Percentiles rank a stretch among this genome's conserved stretches.
These are phyloP conservation scores for Maccullochella peelii DNA, from an alignment of 2,113 vertebrate species.

Conservation along the genomic window DNA sequence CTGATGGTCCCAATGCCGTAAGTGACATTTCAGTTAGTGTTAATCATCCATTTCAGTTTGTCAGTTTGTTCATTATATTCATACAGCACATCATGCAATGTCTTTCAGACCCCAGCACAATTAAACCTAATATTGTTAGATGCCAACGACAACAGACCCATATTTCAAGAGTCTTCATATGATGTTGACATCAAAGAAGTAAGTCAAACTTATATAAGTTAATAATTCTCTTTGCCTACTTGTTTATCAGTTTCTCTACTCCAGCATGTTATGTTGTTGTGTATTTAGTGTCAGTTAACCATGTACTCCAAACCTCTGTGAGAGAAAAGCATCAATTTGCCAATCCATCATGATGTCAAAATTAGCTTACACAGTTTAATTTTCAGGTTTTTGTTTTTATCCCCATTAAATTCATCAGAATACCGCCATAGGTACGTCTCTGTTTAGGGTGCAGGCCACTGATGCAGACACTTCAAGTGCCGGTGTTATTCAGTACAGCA, in stretches of 20 bases:
- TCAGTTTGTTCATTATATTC: constrained; percentile 8
- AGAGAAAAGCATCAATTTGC: neutral
- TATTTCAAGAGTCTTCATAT: constrained; percentile 78
- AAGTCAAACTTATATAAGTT: constrained; percentile 47
- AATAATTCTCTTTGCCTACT: neutral
- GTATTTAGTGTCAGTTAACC: neutral
- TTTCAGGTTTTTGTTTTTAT: constrained; percentile 5
- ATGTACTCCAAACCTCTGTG: neutral
- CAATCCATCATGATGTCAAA: neutral
- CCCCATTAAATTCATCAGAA: constrained; percentile 59
- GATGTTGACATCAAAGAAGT: constrained; percentile 82
- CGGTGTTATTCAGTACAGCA: constrained; percentile 61
- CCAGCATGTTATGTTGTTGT: neutral
- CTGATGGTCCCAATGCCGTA: neutral
- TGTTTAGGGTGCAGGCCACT: constrained; percentile 59
- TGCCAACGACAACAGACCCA: constrained; percentile 86
- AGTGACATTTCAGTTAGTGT: constrained; percentile 27
- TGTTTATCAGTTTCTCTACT: neutral
- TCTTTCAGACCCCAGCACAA: neutral
- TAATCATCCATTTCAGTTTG: neutral
- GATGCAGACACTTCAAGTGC: constrained; percentile 57
- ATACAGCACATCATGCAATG: neutral
- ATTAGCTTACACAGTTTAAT: neutral
- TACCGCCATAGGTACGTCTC: rapidly evolving
- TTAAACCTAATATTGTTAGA: constrained; percentile 74